Base-by-base conservation (phyloP, 2,797 vertebrate genomes). In the Chloroceryle amazona region DNA sequence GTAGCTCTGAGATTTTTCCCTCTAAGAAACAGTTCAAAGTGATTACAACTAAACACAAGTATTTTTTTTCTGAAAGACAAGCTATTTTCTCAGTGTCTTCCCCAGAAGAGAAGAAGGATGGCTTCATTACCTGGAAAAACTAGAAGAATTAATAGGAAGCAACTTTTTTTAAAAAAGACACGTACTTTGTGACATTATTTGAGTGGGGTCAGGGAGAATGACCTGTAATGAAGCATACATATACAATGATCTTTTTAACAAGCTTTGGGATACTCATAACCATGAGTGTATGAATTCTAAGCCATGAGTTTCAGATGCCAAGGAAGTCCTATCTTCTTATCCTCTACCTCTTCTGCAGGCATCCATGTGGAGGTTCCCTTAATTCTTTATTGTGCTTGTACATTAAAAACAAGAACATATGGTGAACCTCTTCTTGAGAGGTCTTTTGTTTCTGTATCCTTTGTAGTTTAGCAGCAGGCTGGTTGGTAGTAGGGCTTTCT, bases 171-270 rank as follows among this genome's bases (percentile, higher is more conserved):
- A 0, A 51, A 49, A 20, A 46, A 74, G 62, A 13, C 3, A 14
- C 6, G 1, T 58, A 5, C 10, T 73, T 70, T 10, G 5, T 39
- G 51, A 21, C 31, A 9, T 25, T 65, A 10, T 79, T 55, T 46
- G 51, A n/a, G 18, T 8, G 17, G 5, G 3, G 0, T 4, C 3
- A 8, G 8, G 18, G 6, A 2, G 12, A 80, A 29, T 44, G 22
- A 23, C 11, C 5, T 65, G 0, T 81, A 54, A 46, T 20, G 14
- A n/a, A 72, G 29, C 2, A 25, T 88, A 28, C 3, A 2, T 47
- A 10, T 49, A 23, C 5, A 29, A 1, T 33, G 17, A n/a, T n/a
- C 8, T 55, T 75, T 86, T 55, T 21, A 52, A 62, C 15, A 70
- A 72, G 17, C 21, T 62, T 92, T 90, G 58, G 25, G 19, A 12